Evolutionary conservation across 1,140 invertebrate species (phyloP).

Genomic region (Maconellicoccus hirsutus): DNA sequence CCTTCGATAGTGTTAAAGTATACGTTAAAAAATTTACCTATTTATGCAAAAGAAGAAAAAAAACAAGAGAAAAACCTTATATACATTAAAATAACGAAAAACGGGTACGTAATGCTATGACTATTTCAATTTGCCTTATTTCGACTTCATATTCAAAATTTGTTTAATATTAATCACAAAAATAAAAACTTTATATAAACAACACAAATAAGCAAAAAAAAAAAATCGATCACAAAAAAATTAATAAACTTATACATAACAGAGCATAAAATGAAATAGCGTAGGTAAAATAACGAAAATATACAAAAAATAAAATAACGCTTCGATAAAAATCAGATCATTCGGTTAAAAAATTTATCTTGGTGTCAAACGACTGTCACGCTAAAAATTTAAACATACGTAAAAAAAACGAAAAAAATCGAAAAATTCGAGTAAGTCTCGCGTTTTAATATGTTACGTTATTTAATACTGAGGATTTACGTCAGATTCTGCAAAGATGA

Average conservation of each 20-base stretch:
- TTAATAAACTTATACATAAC: neutral
- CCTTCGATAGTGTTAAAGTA: neutral
- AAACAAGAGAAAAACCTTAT: neutral
- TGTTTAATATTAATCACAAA: neutral
- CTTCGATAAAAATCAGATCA: neutral
- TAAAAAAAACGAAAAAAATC: neutral
- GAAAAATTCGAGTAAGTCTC: neutral
- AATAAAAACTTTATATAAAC: neutral
- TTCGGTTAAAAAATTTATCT: neutral
- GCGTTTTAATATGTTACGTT: neutral
- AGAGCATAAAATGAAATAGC: neutral
- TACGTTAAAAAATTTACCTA: neutral
- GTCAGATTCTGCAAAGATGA: too few relatives aligned
- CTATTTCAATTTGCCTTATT: neutral
- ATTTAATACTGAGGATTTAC: constrained; percentile 1
- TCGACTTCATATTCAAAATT: neutral
- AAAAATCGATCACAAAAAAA: constrained; percentile 9
- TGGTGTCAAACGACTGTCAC: neutral
- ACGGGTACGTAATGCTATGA: neutral
- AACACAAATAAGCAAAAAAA: constrained; percentile 1
- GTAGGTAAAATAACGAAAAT: constrained; percentile 9
- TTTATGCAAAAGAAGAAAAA: neutral
- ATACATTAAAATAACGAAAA: constrained; percentile 1
- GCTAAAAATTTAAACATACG: neutral
- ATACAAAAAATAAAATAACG: neutral